A percentile compares a stretch with the other conserved stretches of the same genome.
These are phyloP conservation scores for Gnathonemus longibarbis DNA, from an alignment of 2,113 vertebrate species.

Conservation along the genomic window DNA sequence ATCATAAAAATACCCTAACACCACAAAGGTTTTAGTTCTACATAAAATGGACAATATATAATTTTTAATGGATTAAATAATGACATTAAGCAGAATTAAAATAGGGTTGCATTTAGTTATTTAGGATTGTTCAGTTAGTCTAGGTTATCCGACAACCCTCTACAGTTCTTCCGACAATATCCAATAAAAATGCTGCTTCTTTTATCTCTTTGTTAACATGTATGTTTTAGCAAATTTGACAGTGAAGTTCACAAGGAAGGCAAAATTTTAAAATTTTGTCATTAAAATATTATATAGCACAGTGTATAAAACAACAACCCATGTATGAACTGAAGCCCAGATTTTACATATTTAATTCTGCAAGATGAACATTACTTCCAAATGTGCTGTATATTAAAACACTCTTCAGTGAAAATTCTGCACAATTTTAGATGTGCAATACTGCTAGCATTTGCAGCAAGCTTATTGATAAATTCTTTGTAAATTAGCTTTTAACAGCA, in stretches of 20 bases:
- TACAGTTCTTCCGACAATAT: background rate
- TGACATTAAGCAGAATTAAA: background rate
- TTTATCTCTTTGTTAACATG: background rate
- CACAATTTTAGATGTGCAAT: background rate
- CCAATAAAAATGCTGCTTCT: background rate
- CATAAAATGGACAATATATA: background rate
- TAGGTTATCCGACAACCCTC: background rate
- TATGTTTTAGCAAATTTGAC: background rate
- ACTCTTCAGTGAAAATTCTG: background rate
- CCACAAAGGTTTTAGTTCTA: background rate
- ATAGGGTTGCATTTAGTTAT: background rate
- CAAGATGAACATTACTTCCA: background rate
- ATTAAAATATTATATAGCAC: background rate
- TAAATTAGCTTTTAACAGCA: slow-evolving; percentile 3
- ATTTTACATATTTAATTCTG: background rate
- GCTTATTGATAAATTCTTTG: background rate
- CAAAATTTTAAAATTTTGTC: background rate
- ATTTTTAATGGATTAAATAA: background rate
- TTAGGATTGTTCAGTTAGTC: background rate
- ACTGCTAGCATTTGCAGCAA: background rate
- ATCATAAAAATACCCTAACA: background rate
- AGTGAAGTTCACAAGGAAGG: background rate
- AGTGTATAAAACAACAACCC: background rate
- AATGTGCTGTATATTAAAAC: background rate
- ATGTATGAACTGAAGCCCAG: background rate